phyloP scores from a whole-genome alignment of 2,888 invertebrate genomes.

The Oxystoma pomonae region DNA sequence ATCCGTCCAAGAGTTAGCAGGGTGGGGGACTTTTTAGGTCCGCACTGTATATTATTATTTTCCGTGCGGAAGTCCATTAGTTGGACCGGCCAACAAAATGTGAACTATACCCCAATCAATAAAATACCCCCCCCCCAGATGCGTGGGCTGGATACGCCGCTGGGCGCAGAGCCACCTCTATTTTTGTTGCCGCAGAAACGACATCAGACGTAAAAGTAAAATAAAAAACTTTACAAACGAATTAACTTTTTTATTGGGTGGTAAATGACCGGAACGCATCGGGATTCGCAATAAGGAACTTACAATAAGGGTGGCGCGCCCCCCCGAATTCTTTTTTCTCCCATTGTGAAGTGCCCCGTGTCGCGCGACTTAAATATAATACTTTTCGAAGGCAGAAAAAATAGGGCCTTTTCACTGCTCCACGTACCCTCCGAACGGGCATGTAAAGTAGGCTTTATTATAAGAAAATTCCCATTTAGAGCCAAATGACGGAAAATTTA shows the following conservation, averaged over 20 bases:
- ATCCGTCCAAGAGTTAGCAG: too few species aligned
- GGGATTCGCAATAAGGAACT: constrained; percentile 31
- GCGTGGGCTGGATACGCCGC: too few species aligned
- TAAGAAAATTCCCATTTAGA: constrained; percentile 40
- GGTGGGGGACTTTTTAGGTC: too few species aligned
- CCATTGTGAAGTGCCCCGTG: constrained; percentile 30
- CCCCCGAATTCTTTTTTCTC: constrained; percentile 24
- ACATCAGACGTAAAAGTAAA: too few species aligned
- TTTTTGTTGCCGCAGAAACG: too few species aligned
- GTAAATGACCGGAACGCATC: constrained; percentile 32
- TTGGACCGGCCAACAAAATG: too few species aligned
- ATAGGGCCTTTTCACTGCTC: constrained; percentile 36
- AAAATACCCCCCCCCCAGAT: too few species aligned
- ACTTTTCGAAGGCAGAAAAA: constrained; percentile 39
- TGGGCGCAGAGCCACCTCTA: too few species aligned
- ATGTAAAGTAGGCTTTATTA: constrained; percentile 45
- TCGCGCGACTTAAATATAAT: constrained; percentile 32
- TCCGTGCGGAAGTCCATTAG: too few species aligned
- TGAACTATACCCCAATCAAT: too few species aligned
- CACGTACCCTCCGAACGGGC: constrained; percentile 42
- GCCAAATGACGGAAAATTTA: constrained; percentile 41
- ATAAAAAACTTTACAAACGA: constrained; percentile 18
- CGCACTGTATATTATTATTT: too few species aligned
- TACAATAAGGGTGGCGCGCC: constrained; percentile 27
- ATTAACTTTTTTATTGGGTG: constrained; percentile 32